Evolutionary conservation across 2,797 vertebrate genomes (phyloP).

Genomic region (Argentina silus): DNA sequence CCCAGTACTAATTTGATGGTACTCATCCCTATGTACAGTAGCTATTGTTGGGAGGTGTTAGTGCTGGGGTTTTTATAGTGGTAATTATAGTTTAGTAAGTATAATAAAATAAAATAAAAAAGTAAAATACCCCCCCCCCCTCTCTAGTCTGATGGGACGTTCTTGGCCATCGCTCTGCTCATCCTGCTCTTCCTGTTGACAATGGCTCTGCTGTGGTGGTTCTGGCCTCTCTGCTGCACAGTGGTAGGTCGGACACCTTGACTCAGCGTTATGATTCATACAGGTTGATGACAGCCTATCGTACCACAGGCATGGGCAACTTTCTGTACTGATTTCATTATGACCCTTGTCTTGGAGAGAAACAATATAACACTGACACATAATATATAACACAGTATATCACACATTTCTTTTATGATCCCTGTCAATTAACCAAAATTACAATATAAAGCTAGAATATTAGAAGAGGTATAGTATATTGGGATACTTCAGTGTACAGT

Average conservation of each 20-base stretch:
- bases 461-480: too few species aligned
- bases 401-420: too few species aligned
- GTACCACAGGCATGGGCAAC: neutral
- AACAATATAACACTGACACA: neutral
- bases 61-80: too few species aligned
- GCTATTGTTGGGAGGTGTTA: constrained; percentile 1
- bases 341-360: neutral
- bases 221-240: constrained; percentile 99
- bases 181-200: constrained; percentile 91
- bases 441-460: too few species aligned
- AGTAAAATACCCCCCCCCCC: constrained; percentile 20
- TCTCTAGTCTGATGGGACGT: constrained; percentile 90
- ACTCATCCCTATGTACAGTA: neutral
- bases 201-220: constrained; percentile 93
- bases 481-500: too few species aligned
- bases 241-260: constrained; percentile 82
- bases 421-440: too few species aligned
- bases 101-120: too few species aligned
- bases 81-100: too few species aligned
- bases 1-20: neutral
- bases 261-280: neutral
- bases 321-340: too few species aligned
- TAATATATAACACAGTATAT: too few species aligned
- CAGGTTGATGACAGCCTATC: neutral
- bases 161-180: constrained; percentile 89